Conservation (phyloP, 2,113 vertebrate genomes). For the Macaca nemestrina region DNA sequence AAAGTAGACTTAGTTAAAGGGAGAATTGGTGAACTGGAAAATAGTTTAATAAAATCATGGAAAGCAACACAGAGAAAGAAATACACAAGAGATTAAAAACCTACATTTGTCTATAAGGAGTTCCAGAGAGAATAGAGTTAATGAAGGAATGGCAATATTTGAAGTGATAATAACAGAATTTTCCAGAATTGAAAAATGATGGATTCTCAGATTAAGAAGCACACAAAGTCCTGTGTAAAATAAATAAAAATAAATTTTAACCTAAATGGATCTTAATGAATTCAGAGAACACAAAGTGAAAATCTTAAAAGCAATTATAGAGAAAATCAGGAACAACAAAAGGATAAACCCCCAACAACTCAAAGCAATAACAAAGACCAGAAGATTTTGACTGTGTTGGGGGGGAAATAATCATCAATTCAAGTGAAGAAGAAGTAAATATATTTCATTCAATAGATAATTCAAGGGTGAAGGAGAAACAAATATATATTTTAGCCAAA, state of each 20-base stretch:
- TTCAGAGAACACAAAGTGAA: background rate
- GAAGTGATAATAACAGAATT: background rate
- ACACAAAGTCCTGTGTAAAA: background rate
- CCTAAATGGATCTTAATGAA: background rate
- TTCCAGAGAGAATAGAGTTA: background rate
- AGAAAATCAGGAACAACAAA: background rate
- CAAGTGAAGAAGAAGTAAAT: background rate
- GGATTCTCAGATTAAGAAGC: background rate
- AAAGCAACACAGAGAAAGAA: background rate
- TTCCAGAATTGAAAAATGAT: background rate
- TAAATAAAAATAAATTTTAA: background rate
- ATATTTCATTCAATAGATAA: background rate
- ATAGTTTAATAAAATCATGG: background rate
- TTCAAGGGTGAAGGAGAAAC: background rate
- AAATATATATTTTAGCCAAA: background rate
- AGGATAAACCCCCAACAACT: background rate
- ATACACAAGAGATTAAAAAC: background rate
- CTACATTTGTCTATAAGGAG: background rate
- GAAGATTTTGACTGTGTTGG: background rate
- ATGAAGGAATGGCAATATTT: background rate
- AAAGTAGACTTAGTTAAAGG: background rate
- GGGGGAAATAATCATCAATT: background rate
- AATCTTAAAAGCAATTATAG: background rate
- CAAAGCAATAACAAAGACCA: background rate
- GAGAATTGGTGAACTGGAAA: background rate